Evolutionary conservation across 2,888 invertebrate genomes (phyloP).

Genomic region (Rotaria macrura): DNA sequence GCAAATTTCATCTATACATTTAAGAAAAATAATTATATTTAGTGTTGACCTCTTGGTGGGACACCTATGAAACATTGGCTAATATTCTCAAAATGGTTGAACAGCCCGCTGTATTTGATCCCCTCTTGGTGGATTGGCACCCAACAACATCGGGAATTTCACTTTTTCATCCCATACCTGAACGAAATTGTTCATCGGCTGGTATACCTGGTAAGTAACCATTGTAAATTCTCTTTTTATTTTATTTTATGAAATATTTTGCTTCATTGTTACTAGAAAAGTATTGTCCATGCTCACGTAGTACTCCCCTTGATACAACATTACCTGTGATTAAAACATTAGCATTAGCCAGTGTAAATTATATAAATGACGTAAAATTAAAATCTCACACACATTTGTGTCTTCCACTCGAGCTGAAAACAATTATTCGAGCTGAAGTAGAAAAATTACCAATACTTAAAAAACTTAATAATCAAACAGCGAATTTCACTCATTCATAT

Average conservation of each 20-base stretch:
- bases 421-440: constrained; percentile 25
- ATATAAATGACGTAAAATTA: constrained; percentile 23
- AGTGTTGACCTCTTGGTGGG: constrained; percentile 32
- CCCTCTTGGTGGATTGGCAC: background rate
- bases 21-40: background rate
- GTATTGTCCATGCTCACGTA: constrained; percentile 11
- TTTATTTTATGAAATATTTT: background rate
- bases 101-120: background rate
- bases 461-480: background rate
- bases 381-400: constrained; percentile 29
- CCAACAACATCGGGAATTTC: constrained; percentile 2
- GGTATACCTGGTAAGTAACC: constrained; percentile 25
- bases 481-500: constrained; percentile 20
- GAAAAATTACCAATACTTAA: background rate
- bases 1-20: background rate
- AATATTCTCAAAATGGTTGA: constrained; percentile 17
- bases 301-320: background rate
- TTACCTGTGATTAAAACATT: background rate
- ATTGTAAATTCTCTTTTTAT: background rate
- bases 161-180: constrained; percentile 17
- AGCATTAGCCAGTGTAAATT: constrained; percentile 3
- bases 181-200: constrained; percentile 24
- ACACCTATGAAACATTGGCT: constrained; percentile 25
- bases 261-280: background rate
- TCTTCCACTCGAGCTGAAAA: constrained; percentile 17